Conservation (phyloP, 2,113 vertebrate genomes). For the Hydrochoerus hydrochaeris region DNA sequence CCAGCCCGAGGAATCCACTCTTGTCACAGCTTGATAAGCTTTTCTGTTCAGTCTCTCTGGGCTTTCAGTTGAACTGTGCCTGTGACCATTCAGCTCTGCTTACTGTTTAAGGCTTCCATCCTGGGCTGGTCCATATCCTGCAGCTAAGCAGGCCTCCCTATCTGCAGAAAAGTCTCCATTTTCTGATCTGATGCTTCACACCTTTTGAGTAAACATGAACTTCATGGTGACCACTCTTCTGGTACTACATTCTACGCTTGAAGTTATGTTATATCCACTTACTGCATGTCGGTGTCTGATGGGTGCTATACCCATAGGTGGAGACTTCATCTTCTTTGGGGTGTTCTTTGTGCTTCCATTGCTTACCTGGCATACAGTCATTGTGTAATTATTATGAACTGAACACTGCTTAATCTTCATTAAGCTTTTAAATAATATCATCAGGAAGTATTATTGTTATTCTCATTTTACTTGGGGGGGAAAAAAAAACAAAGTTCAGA, state of each 20-base stretch:
- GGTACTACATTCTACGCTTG: background rate
- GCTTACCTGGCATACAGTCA: background rate
- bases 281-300: background rate
- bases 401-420: background rate
- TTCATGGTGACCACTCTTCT: background rate
- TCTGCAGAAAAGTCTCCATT: background rate
- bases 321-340: background rate
- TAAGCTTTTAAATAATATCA: background rate
- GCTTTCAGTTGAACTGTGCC: accelerated
- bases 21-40: accelerated
- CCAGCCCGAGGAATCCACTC: accelerated
- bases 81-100: background rate
- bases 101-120: background rate
- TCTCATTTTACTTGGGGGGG: background rate
- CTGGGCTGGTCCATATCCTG: background rate
- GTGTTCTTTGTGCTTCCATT: background rate
- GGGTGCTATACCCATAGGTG: background rate
- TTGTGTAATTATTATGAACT: background rate
- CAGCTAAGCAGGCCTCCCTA: background rate
- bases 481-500: background rate
- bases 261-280: background rate
- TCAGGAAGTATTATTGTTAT: background rate
- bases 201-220: background rate
- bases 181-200: background rate
- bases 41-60: background rate